Evolutionary conservation across 2,797 vertebrate genomes (phyloP).

Genomic region (Valencia hispanica): DNA sequence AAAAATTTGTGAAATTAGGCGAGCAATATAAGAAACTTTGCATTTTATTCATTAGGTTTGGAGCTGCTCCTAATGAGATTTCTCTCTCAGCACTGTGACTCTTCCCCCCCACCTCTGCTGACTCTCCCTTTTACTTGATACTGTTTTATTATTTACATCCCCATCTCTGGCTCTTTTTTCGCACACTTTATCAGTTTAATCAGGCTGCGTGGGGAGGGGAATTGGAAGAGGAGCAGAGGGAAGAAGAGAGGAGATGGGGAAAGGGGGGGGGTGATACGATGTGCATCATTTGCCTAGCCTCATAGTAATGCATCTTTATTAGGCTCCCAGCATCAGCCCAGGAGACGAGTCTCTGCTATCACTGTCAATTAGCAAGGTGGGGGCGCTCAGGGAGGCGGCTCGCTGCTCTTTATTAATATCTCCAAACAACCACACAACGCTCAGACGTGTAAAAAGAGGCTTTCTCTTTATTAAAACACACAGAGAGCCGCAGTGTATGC

Average conservation of each 20-base stretch:
- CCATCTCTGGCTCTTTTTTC: slow-evolving; percentile 46
- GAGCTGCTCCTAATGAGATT: slow-evolving; percentile 58
- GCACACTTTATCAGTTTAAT: slow-evolving; percentile 71
- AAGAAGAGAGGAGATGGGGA: neutral
- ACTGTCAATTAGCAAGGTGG: slow-evolving; percentile 70
- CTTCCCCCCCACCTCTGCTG: slow-evolving; percentile 9
- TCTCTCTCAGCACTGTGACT: slow-evolving; percentile 9
- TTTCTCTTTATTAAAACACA: slow-evolving; percentile 73
- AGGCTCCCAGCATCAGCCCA: slow-evolving; percentile 62
- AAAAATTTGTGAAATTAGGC: slow-evolving; percentile 62
- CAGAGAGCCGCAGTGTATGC: slow-evolving; percentile 60
- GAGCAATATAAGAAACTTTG: slow-evolving; percentile 42
- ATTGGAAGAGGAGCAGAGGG: no score
- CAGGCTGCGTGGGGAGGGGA: slow-evolving; percentile 35
- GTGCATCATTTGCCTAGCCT: slow-evolving; percentile 55
- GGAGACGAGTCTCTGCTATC: slow-evolving; percentile 67
- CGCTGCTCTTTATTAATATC: slow-evolving; percentile 67
- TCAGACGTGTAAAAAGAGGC: slow-evolving; percentile 54
- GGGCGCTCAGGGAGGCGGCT: slow-evolving; percentile 15
- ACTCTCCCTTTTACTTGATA: slow-evolving; percentile 31
- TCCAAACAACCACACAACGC: slow-evolving; percentile 59
- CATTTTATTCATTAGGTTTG: slow-evolving; percentile 59
- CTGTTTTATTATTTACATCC: slow-evolving; percentile 65
- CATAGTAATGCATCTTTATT: slow-evolving; percentile 74
- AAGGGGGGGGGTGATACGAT: slow-evolving; percentile 8